Conservation (phyloP, 2,888 invertebrate species). For the Nesidiocoris tenuis region DNA sequence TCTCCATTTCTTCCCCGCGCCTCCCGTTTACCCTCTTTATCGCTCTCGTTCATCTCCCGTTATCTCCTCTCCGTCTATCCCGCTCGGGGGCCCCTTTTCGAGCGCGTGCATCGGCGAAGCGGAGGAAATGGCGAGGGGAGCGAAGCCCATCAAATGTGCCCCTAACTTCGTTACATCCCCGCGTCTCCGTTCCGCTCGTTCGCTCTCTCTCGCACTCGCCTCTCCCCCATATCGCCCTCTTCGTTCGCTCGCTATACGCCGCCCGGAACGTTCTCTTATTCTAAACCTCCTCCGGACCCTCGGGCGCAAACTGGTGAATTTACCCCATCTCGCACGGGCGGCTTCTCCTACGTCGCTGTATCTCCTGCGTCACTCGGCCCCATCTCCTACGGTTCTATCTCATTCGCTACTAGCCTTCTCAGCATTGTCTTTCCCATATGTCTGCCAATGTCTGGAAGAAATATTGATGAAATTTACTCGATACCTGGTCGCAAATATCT, state of each 20-base stretch:
- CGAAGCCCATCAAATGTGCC: conserved; percentile 75
- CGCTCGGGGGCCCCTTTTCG: conserved; percentile 20
- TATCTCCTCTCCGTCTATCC: too few relatives aligned
- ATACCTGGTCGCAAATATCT: too few relatives aligned
- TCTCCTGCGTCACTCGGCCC: conserved; percentile 43
- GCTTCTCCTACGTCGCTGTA: neutral
- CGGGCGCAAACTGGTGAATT: conserved; percentile 47
- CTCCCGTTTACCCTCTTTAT: conserved; percentile 12
- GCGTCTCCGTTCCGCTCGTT: conserved; percentile 13
- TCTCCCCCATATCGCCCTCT: conserved; percentile 1
- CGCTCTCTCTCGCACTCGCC: conserved; percentile 2
- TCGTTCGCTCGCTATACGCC: neutral
- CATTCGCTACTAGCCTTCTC: too few relatives aligned
- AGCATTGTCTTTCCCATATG: too few relatives aligned
- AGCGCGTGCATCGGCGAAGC: conserved; percentile 44
- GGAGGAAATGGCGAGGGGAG: conserved; percentile 42
- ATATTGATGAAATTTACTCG: too few relatives aligned
- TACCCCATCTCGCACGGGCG: conserved; percentile 9
- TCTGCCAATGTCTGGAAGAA: too few relatives aligned
- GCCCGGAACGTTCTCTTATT: neutral
- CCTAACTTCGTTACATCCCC: conserved; percentile 68
- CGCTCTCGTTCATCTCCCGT: conserved; percentile 11
- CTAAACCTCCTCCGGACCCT: conserved; percentile 48
- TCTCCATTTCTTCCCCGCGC: conserved; percentile 7
- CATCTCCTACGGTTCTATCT: too few relatives aligned